These are phyloP conservation scores for Aradophagus sp. DNA, from an alignment of 1,140 invertebrate genomes.

Conservation along the genomic window DNA sequence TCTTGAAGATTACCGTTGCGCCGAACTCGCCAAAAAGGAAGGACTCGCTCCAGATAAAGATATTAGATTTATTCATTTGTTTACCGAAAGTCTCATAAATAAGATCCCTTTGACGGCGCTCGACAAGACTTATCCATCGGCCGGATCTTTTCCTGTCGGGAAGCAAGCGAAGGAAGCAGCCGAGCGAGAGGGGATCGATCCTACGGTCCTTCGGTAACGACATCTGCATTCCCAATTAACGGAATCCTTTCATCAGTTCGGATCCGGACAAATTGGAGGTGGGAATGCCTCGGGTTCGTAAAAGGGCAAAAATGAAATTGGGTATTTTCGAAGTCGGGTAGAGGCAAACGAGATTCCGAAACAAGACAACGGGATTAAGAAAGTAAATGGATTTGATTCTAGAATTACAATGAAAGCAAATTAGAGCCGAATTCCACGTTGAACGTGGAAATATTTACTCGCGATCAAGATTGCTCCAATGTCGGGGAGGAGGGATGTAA, in stretches of 20 bases:
- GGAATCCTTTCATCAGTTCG: conserved; percentile 66
- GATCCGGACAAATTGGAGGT: conserved; percentile 57
- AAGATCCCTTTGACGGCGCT: conserved; percentile 73
- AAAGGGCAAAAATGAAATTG: conserved; percentile 52
- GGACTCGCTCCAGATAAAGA: conserved; percentile 50
- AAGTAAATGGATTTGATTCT: conserved; percentile 47
- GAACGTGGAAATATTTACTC: conserved; percentile 27
- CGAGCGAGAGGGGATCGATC: conserved; percentile 66
- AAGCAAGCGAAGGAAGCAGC: conserved; percentile 32
- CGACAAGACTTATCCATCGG: conserved; percentile 70
- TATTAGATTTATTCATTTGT: conserved; percentile 76
- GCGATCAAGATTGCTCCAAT: conserved; percentile 48
- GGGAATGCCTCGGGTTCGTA: conserved; percentile 41
- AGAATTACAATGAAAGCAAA: conserved; percentile 45
- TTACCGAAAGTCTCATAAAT: conserved; percentile 76
- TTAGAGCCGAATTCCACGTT: conserved; percentile 26
- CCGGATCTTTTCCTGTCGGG: conserved; percentile 63
- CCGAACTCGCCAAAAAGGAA: conserved; percentile 42
- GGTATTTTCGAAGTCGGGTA: conserved; percentile 62
- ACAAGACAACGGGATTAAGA: conserved; percentile 45
- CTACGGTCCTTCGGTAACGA: conserved; percentile 61
- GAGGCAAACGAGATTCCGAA: conserved; percentile 42
- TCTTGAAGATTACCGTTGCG: conserved; percentile 47
- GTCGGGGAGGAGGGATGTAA: conserved; percentile 38
- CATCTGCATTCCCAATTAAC: conserved; percentile 74